phyloP scores from a whole-genome alignment of 2,888 invertebrate genomes.

The Pheosia gnoma region DNA sequence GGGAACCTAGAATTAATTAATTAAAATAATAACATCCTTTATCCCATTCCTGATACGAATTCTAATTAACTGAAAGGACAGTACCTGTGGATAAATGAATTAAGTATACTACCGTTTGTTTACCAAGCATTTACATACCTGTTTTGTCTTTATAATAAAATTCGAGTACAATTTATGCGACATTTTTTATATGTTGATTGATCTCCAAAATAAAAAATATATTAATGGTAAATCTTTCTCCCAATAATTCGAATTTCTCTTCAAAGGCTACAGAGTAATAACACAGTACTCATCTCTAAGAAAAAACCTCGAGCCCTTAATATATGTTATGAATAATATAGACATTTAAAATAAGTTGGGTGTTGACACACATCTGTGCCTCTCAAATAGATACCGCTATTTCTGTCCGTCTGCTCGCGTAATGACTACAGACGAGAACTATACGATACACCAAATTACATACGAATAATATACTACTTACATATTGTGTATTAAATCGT shows the following conservation, averaged over 20 bases:
- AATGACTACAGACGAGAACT: conserved; percentile 60
- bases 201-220: not conserved
- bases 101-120: not conserved
- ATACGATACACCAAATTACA: conserved; percentile 22
- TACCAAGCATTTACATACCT: not conserved
- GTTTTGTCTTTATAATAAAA: not conserved
- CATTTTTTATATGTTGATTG: not conserved
- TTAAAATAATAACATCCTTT: conserved; percentile 8
- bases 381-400: conserved; percentile 71
- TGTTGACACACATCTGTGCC: conserved; percentile 77
- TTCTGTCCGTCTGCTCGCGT: conserved; percentile 66
- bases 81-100: not conserved
- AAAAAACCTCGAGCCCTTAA: conserved; percentile 42
- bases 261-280: not conserved
- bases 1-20: conserved; percentile 2
- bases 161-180: not conserved
- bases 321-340: conserved; percentile 52
- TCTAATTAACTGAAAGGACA: not conserved
- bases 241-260: too few species aligned
- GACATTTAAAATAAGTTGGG: conserved; percentile 63
- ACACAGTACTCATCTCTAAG: not conserved
- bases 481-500: not conserved
- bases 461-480: not conserved
- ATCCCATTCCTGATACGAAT: conserved; percentile 1
- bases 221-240: too few species aligned